A percentile compares a stretch with the other conserved stretches of the same genome.
Conservation (phyloP, 2,113 vertebrate species). For the Gobiocypris rarus region DNA sequence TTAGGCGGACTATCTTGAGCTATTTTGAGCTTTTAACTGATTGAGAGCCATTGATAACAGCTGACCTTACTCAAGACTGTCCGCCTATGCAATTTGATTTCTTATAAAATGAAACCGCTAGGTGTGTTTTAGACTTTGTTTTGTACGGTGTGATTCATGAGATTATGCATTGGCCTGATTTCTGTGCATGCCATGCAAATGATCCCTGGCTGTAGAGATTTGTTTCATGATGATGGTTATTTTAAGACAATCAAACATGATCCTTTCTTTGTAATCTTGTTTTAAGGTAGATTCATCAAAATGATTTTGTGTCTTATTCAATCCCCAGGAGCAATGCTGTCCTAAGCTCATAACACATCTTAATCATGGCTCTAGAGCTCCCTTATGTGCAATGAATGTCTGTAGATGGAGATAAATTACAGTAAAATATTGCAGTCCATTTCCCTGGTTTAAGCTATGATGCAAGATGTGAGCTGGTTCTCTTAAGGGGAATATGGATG, state of each 20-base stretch:
- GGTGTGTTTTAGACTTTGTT: not conserved
- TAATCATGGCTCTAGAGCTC: not conserved
- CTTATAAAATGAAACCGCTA: not conserved
- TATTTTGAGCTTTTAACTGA: no score
- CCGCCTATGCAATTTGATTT: not conserved
- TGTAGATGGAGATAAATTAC: not conserved
- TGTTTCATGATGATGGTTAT: conserved; percentile 66
- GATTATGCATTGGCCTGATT: conserved; percentile 46
- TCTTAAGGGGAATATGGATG: not conserved
- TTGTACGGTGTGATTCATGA: not conserved
- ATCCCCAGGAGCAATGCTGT: conserved; percentile 13
- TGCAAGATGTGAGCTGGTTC: not conserved
- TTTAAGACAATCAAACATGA: conserved; percentile 76
- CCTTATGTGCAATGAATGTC: not conserved
- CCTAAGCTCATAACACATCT: conserved; percentile 16
- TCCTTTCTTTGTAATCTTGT: conserved; percentile 75
- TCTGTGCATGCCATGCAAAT: conserved; percentile 24
- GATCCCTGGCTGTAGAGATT: conserved; percentile 56
- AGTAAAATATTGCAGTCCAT: not conserved
- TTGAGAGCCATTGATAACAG: no score
- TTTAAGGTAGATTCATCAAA: conserved; percentile 70
- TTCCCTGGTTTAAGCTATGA: not conserved
- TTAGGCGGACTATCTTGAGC: no score
- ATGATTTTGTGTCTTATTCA: conserved; percentile 65
- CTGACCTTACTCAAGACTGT: not conserved